Conservation (phyloP, 2,888 invertebrate species). For the Athalia circularis region DNA sequence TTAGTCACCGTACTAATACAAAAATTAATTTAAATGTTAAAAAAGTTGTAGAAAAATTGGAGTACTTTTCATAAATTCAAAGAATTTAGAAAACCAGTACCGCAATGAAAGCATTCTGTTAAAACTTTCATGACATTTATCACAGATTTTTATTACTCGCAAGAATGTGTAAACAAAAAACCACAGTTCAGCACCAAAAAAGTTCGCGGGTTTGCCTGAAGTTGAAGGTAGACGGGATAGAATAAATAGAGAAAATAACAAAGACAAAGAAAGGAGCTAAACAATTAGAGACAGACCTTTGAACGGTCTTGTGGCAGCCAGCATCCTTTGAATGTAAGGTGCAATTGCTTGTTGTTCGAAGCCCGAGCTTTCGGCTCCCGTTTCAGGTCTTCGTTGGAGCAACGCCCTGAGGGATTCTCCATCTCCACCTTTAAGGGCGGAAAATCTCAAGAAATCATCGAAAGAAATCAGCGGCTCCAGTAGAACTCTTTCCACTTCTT, state of each 20-base stretch:
- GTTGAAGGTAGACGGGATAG: neutral
- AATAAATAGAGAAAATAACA: neutral
- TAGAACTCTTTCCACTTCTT: constrained; percentile 78
- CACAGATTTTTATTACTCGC: too few relatives aligned
- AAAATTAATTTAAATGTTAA: neutral
- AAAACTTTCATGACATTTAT: too few relatives aligned
- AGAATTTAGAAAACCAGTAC: too few relatives aligned
- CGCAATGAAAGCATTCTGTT: too few relatives aligned
- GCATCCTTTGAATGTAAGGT: constrained; percentile 77
- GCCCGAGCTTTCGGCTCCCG: constrained; percentile 75
- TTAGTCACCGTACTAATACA: neutral
- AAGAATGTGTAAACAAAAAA: too few relatives aligned
- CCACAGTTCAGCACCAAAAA: too few relatives aligned
- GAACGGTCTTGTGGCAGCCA: constrained; percentile 72
- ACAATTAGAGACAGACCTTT: constrained; percentile 62
- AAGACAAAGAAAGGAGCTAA: neutral
- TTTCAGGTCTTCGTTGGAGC: constrained; percentile 74
- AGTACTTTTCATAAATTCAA: too few relatives aligned
- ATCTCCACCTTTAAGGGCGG: constrained; percentile 74
- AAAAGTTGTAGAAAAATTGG: neutral
- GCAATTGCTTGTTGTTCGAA: constrained; percentile 76
- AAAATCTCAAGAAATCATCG: constrained; percentile 78
- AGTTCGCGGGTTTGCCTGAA: neutral
- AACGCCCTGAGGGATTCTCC: constrained; percentile 76
- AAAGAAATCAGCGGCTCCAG: constrained; percentile 77